Conservation (phyloP, 2,113 vertebrate genomes). For the Myrmecobius fasciatus region DNA sequence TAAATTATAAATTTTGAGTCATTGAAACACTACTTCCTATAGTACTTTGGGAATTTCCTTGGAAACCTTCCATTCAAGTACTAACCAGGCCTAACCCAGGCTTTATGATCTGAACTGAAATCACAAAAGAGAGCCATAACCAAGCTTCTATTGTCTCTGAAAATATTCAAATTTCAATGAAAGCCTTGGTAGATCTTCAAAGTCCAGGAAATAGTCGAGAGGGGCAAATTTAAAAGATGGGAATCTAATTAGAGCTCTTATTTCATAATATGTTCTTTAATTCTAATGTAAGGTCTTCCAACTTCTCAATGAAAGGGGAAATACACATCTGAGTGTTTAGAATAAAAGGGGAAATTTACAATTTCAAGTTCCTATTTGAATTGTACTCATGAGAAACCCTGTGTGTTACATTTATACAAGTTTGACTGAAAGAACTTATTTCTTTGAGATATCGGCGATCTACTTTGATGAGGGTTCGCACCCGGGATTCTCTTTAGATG, state of each 20-base stretch:
- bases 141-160: background rate
- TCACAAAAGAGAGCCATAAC: background rate
- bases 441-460: background rate
- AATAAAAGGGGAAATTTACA: background rate
- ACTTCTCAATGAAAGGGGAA: background rate
- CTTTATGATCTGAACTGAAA: conserved; percentile 42
- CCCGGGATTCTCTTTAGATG: conserved; percentile 63
- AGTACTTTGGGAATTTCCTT: conserved; percentile 43
- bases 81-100: background rate
- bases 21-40: conserved; percentile 38
- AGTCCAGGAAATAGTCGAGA: background rate
- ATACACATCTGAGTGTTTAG: background rate
- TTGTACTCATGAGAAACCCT: background rate
- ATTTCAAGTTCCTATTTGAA: conserved; percentile 44
- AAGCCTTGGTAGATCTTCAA: background rate
- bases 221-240: background rate
- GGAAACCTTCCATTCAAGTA: conserved; percentile 41
- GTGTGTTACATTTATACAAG: background rate
- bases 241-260: background rate
- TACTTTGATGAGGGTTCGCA: conserved; percentile 18
- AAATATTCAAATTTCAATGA: background rate
- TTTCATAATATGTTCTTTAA: background rate
- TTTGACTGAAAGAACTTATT: background rate
- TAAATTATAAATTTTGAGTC: conserved; percentile 51
- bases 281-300: conserved; percentile 26